phyloP scores from a whole-genome alignment of 64 coral and sea anemone species.

The Porites australiensis region DNA sequence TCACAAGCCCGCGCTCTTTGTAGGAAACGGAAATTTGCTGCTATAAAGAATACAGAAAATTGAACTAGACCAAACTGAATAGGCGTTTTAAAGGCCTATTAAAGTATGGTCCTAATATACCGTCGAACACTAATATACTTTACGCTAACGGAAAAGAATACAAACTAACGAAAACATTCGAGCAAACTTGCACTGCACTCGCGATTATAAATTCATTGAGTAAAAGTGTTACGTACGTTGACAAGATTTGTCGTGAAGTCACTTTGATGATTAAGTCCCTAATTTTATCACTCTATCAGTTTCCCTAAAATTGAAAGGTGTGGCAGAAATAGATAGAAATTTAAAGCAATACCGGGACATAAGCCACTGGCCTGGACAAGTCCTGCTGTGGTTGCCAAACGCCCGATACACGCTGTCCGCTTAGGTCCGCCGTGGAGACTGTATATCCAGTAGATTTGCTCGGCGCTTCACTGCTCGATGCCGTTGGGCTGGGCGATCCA shows the following conservation, averaged over 20 bases:
- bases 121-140: background rate
- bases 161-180: conserved; percentile 7
- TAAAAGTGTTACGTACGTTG: conserved; percentile 6
- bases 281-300: conserved; percentile 69
- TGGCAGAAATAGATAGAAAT: conserved; percentile 68
- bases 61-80: conserved; percentile 20
- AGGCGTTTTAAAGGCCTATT: background rate
- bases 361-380: conserved; percentile 88
- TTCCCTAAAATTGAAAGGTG: conserved; percentile 77
- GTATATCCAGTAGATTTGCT: conserved; percentile 67
- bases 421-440: conserved; percentile 77
- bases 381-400: conserved; percentile 97
- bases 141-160: background rate
- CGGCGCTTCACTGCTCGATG: conserved; percentile 76
- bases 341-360: conserved; percentile 99
- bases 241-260: conserved; percentile 2
- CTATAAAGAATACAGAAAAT: conserved; percentile 46
- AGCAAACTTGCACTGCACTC: background rate
- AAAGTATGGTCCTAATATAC: conserved; percentile 9
- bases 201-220: conserved; percentile 2
- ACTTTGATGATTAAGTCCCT: conserved; percentile 25
- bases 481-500: conserved; percentile 85
- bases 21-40: conserved; percentile 94
- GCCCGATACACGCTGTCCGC: conserved; percentile 57
- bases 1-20: conserved; percentile 76